These are phyloP conservation scores for Alosa sapidissima DNA, from an alignment of 2,797 vertebrate genomes.

Conservation along the genomic window DNA sequence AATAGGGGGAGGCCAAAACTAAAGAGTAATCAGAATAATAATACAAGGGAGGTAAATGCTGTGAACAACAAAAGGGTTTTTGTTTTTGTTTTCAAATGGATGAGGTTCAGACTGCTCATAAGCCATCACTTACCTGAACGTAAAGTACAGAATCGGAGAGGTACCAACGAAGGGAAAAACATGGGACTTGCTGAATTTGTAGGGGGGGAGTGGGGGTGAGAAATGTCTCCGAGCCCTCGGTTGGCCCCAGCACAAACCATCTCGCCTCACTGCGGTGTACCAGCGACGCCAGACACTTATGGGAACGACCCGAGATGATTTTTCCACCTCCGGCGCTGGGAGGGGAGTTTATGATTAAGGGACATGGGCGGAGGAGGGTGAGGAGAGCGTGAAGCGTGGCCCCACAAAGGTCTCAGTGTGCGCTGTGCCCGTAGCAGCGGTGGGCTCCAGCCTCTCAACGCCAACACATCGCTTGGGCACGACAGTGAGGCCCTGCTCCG, in stretches of 20 bases:
- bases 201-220: not conserved
- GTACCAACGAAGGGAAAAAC: not conserved
- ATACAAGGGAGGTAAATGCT: not conserved
- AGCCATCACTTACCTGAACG: not conserved
- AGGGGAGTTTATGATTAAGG: conserved; percentile 8
- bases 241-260: not conserved
- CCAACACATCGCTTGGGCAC: not conserved
- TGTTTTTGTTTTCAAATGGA: not conserved
- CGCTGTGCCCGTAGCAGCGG: not conserved
- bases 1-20: not conserved
- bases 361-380: not conserved
- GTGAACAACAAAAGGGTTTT: not conserved
- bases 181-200: not conserved
- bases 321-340: not conserved
- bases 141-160: not conserved
- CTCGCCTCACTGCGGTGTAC: not conserved
- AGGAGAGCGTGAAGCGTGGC: not conserved
- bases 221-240: not conserved
- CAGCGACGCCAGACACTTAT: not conserved
- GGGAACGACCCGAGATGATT: conserved; percentile 5
- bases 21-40: not conserved
- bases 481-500: not conserved
- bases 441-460: not conserved
- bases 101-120: not conserved
- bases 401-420: not conserved